These are phyloP conservation scores for Notoglanidium macrostoma DNA, from an alignment of 2,797 vertebrate species.

Conservation along the genomic window DNA sequence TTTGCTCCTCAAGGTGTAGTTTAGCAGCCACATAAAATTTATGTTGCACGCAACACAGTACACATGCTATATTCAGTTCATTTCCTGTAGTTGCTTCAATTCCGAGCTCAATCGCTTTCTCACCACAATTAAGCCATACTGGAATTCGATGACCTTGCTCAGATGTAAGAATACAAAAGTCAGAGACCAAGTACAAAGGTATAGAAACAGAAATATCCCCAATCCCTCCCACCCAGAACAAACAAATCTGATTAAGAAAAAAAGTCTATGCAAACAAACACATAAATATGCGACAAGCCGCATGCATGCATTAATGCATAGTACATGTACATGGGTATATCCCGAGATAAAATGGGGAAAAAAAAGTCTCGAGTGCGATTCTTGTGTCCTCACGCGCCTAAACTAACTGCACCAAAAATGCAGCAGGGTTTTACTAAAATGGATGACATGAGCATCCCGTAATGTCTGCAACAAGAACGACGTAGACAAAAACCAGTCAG, in stretches of 20 bases:
- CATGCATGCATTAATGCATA: no score
- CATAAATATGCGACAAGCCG: no score
- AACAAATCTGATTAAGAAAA: no score
- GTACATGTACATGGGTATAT: no score
- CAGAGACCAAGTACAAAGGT: no score
- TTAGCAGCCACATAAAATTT: background rate
- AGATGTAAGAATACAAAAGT: no score
- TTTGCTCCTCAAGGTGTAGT: background rate
- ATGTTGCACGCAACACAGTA: background rate
- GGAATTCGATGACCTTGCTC: background rate
- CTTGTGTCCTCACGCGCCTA: background rate
- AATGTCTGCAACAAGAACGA: background rate
- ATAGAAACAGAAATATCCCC: no score
- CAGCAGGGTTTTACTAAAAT: background rate
- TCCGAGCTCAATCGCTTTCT: background rate
- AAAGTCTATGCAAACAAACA: no score
- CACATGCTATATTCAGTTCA: no score
- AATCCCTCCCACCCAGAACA: no score
- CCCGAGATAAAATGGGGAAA: no score
- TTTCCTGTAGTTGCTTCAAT: background rate
- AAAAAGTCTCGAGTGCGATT: no score
- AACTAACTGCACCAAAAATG: background rate
- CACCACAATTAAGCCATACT: background rate
- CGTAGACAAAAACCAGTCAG: background rate
- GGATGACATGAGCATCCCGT: background rate